Evolutionary conservation across 2,797 vertebrate species (phyloP), one percentile per base, ranked within the genome.

Genomic region (Peromyscus nudipes): DNA sequence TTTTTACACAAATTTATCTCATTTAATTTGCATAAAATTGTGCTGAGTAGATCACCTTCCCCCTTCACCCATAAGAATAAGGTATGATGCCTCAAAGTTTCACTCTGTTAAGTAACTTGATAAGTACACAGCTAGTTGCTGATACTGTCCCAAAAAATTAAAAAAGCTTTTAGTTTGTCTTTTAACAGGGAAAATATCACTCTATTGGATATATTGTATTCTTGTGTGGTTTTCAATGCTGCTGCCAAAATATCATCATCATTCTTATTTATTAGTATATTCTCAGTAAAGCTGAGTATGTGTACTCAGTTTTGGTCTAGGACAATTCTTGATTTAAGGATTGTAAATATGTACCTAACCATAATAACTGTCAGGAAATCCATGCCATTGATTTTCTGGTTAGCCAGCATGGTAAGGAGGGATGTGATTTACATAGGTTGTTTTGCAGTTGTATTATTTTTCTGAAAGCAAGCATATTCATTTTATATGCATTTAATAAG

Each of bases 301-400:
- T 82, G 14, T 83, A 2, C 25, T 86, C 89, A 62, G 2, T 43
- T 84, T 93, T 95, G 73, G 46, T 34, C 46, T 82, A 79, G 21
- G 27, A 81, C 57, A 4, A 31, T 95, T 55, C 34, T 92, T 95
- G 86, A 94, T 93, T 95, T 97, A 93, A 57, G 34, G 12, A 67
- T 95, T 31, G 40, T 82, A 96, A 97, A 96, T 90, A 94, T 85
- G 34, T 89, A 89, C 87, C 83, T 79, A 92, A 92, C 60, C 49
- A 96, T 95, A 97, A 93, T 85, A 95, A 93, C 40, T 86, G 55
- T 95, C 95, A 96, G 77, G 64, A 96, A 97, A 94, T 97, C 91
- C 23, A 91, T 93, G 65, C 7, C 91, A 91, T 90, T 96, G 43
- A 97, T 96, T 97, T 97, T 97, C 87, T 96, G n/a, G 37, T 96